phyloP scores from a whole-genome alignment of 2,888 invertebrate genomes.

The Pimpla rufipes region DNA sequence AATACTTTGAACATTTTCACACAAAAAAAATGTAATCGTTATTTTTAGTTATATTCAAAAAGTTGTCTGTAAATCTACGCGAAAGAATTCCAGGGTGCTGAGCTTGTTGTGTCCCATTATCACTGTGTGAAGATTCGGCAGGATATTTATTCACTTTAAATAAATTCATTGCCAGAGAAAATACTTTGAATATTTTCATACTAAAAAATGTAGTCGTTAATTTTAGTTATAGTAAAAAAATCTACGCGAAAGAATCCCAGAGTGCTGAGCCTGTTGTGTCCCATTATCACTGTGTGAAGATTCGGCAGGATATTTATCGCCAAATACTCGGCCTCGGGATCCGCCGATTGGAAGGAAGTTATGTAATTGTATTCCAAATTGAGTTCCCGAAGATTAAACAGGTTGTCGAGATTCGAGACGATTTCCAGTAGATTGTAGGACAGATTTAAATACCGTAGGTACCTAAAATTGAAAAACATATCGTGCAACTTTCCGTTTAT shows the following conservation, averaged over 20 bases:
- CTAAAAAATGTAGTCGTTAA: not conserved
- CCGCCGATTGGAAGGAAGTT: slow-evolving; percentile 83
- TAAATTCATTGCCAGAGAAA: not conserved
- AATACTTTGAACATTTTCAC: not conserved
- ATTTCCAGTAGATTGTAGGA: slow-evolving; percentile 88
- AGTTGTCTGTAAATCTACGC: too few species aligned
- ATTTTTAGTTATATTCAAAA: not conserved
- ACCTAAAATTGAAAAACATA: slow-evolving; percentile 84
- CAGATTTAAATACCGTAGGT: slow-evolving; percentile 87
- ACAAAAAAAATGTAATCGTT: not conserved
- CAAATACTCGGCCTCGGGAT: slow-evolving; percentile 76
- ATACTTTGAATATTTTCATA: slow-evolving; percentile 9
- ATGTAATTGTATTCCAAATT: slow-evolving; percentile 88
- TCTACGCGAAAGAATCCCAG: slow-evolving; percentile 84
- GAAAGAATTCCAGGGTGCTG: slow-evolving; percentile 85
- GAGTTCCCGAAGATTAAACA: slow-evolving; percentile 86
- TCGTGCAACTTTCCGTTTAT: too few species aligned
- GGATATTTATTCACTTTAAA: slow-evolving; percentile 85
- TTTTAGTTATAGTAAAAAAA: not conserved
- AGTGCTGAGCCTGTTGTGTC: slow-evolving; percentile 86
- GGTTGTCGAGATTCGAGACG: slow-evolving; percentile 87
- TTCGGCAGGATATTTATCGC: slow-evolving; percentile 86
- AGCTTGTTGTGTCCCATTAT: slow-evolving; percentile 87
- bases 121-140: slow-evolving; percentile 86
- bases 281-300: slow-evolving; percentile 86